Base-by-base conservation (phyloP, 35 echinoderm and acorn worm genomes). In the Strongylocentrotus purpuratus region DNA sequence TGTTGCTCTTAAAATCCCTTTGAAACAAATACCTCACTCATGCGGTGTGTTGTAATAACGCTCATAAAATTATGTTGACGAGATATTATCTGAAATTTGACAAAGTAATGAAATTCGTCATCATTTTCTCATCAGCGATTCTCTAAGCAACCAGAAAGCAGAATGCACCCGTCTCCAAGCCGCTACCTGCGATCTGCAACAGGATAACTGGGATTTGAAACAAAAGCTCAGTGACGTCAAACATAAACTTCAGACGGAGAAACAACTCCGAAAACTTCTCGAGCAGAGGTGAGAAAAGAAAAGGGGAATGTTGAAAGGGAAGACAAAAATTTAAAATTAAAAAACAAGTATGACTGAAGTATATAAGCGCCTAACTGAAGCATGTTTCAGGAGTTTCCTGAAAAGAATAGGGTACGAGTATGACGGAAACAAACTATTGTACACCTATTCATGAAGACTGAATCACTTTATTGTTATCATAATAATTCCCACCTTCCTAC, bases 171-270 rank as follows among this genome's bases (percentile, higher is more conserved):
- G 91, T 58, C 46, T 93, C 31, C 48, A 50, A 58, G 20, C 91
- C 18, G 11, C n/a, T 15, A 31, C 25, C 0, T 58, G 48, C 48
- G 91, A 93, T 58, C 31, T 48, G 14, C 46, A 93, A 32, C 46
- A 93, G 48, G 41, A 31, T 15, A 58, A 48, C 47, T 93, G 91
- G 91, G 91, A 93, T 58, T 4, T 50, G 17, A 93, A 47, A 47
- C 48, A 46, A 20, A 33, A 46, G 5, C 91, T 93, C 25, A 45
- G 11, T 22, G 91, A 93, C 5, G 91, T 32, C 91, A 93, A 93
- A n/a, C 48, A 93, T 46, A 93, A 93, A 58, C 48, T 93, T 2
- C 91, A 93, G 28, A 93, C 91, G 0, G 91, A 93, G n/a, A 93
- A 93, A 93, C 91, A 93, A 58, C 48, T 93, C 10, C 47, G 91